phyloP scores from a whole-genome alignment of 2,797 vertebrate species.

The Sylvilagus floridanus region DNA sequence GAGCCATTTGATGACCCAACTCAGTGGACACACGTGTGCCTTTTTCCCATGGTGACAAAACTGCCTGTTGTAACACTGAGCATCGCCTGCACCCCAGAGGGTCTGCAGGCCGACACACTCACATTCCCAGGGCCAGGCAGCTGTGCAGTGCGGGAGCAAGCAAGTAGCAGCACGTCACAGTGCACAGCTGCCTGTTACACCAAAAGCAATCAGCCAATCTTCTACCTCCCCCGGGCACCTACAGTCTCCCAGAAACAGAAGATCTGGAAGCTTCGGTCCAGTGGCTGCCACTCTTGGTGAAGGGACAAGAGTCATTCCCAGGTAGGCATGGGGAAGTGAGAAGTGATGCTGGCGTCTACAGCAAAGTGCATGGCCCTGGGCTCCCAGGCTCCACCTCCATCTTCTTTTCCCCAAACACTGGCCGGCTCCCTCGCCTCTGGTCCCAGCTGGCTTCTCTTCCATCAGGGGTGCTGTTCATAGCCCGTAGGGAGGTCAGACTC shows the following conservation, averaged over 20 bases:
- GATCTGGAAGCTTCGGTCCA: rapidly evolving
- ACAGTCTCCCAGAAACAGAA: rapidly evolving
- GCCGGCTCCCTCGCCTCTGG: background rate
- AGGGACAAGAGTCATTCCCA: background rate
- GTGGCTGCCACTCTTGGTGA: background rate
- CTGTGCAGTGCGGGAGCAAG: background rate
- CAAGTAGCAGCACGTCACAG: background rate
- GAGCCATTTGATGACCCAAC: background rate
- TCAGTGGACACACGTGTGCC: background rate
- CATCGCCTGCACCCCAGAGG: background rate
- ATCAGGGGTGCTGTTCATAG: too few relatives aligned
- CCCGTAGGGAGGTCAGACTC: background rate
- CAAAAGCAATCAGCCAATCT: background rate
- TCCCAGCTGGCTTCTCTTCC: background rate
- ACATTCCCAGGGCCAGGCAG: background rate
- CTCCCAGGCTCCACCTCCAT: too few relatives aligned
- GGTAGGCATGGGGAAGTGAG: background rate
- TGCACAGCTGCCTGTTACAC: background rate
- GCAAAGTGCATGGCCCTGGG: background rate
- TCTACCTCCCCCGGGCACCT: background rate
- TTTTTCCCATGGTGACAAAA: background rate
- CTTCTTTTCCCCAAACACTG: background rate
- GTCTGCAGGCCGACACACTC: background rate
- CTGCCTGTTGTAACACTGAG: constrained; percentile 11
- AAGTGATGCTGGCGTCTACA: background rate